Percentiles rank a stretch among this genome's conserved stretches.
These are phyloP conservation scores for Stichopus chloronotus DNA, from an alignment of 35 echinoderm and acorn worm genomes.

Conservation along the genomic window DNA sequence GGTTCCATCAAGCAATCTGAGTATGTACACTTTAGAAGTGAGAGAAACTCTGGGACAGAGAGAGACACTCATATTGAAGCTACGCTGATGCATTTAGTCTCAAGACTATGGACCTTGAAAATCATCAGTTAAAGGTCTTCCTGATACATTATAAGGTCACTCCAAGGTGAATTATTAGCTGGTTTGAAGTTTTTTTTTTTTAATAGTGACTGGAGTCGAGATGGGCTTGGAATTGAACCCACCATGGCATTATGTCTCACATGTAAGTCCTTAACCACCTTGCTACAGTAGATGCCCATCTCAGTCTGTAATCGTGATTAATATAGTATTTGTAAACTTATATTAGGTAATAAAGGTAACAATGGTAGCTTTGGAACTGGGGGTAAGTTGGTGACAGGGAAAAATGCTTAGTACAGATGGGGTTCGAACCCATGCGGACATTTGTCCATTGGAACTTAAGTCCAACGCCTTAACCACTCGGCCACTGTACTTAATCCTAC, in stretches of 20 bases:
- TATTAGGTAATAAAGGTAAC: no score
- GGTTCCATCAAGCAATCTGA: no score
- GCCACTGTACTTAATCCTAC: conserved; percentile 51
- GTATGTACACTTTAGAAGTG: no score
- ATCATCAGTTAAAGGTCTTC: no score
- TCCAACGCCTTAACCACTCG: conserved; percentile 75
- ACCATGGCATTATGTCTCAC: neutral
- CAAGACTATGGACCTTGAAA: no score
- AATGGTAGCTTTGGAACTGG: neutral
- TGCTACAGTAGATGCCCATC: neutral
- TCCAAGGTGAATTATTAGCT: no score
- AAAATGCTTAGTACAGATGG: conserved; percentile 43
- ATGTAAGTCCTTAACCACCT: neutral
- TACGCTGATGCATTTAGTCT: no score
- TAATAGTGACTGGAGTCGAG: no score
- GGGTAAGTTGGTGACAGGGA: neutral
- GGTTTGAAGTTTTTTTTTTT: no score
- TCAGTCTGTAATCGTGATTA: neutral
- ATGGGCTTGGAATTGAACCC: neutral
- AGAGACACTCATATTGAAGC: no score
- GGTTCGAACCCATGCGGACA: conserved; percentile 68
- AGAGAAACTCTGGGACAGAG: no score
- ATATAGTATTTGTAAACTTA: neutral
- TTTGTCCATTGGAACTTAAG: conserved; percentile 73
- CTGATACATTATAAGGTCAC: no score